Conservation (phyloP, 2,888 invertebrate genomes). For the Prionchulus punctatus region DNA sequence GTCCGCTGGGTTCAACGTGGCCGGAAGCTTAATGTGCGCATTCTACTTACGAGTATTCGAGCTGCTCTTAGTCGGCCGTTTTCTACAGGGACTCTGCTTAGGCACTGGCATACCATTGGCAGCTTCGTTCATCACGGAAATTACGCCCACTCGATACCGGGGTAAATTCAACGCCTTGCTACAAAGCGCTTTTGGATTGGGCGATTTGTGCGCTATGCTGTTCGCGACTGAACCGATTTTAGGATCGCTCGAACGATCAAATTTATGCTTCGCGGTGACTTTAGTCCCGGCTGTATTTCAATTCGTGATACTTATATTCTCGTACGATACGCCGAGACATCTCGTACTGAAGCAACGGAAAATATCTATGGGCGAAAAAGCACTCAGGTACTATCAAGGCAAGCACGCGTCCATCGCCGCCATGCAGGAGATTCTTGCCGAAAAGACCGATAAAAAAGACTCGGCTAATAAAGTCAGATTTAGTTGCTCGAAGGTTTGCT, state of each 20-base stretch:
- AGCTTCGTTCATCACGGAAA: not conserved
- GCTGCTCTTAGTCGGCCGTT: not conserved
- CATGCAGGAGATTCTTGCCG: not conserved
- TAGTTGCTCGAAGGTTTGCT: not conserved
- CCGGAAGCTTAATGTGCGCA: not conserved
- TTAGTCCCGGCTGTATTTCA: not conserved
- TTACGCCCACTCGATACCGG: not conserved
- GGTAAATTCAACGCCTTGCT: not conserved
- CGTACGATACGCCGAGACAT: not conserved
- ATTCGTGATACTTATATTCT: not conserved
- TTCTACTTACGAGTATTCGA: not conserved
- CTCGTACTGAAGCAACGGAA: not conserved
- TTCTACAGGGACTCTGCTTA: not conserved
- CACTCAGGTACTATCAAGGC: not conserved
- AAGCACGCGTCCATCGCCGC: not conserved
- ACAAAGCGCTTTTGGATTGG: not conserved
- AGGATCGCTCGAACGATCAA: not conserved
- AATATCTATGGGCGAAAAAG: not conserved
- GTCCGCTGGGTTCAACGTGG: not conserved
- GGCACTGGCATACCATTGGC: not conserved
- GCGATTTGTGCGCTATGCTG: not conserved
- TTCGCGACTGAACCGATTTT: not conserved
- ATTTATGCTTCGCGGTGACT: not conserved
- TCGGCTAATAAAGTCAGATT: not conserved
- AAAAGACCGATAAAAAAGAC: not conserved